Base-by-base conservation (phyloP, 2,888 invertebrate genomes). In the Tridacna crocea region DNA sequence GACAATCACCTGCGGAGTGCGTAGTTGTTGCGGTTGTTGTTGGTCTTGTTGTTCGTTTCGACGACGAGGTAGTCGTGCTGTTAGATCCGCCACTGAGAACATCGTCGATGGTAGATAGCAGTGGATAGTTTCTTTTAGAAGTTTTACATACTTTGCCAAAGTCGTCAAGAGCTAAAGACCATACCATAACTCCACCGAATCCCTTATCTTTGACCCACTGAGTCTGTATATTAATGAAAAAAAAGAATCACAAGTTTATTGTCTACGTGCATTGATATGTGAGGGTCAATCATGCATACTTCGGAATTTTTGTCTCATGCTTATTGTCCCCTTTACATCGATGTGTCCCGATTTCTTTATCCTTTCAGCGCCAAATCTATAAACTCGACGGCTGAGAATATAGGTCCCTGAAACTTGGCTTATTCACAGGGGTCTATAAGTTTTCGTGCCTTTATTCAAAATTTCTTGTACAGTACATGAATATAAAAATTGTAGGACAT, bases 171-270 rank as follows among this genome's bases (percentile, higher is more conserved):
- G 80, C 80, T 15, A 89, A 63, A 10, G 85, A 68, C 89, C 89
- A 89, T 0, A 89, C 77, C 89, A 88, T 89, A 17, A 87, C 89
- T 24, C 89, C 89, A 46, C 87, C 89, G 61, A 79, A 88, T 0
- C 86, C 85, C 26, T 88, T 73, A 12, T 58, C 47, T 68, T 80
- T 82, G n/a, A 88, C 36, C 86, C 86, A 87, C 0, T 77, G 13
- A 12, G 80, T 76, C 88, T 88, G 77, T 19, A 2, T 4, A 24
- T 63, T 63, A 63, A 15, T 63, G 17, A n/a, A 63, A 63, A n/a
- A 11, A 15, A 24, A 63, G 12, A 4, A 2, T 10, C 3, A 55
- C 55, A 10, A 19, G 55, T 51, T 13, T 51, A 12, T 51, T 13
- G n/a, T n/a, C n/a, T n/a, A n/a, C n/a, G n/a, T 55, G 55, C n/a